phyloP scores from a whole-genome alignment of 2,797 vertebrate species.

The Pipistrellus pygmaeus region DNA sequence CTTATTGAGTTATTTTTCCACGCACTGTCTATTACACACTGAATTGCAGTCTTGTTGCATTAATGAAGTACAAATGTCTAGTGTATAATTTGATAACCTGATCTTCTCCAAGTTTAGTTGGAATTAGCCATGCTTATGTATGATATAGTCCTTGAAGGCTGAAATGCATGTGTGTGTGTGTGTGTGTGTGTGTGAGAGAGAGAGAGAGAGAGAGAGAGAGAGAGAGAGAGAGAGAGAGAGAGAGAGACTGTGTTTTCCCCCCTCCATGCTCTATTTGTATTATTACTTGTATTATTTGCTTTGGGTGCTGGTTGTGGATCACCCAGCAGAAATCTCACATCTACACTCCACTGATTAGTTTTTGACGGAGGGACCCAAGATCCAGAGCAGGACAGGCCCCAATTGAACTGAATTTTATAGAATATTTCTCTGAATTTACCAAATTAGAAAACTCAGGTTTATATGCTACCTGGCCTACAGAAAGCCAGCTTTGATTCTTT shows the following conservation, averaged over 20 bases:
- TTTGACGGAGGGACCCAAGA: background rate
- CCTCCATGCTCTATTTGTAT: background rate
- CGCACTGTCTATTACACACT: background rate
- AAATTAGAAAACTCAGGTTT: background rate
- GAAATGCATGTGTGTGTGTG: background rate
- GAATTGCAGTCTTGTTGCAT: background rate
- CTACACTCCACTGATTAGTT: background rate
- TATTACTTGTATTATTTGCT: background rate
- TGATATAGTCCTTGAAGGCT: background rate
- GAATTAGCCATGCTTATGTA: background rate
- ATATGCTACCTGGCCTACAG: background rate
- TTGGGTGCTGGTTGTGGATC: background rate
- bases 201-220: background rate
- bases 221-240: background rate
- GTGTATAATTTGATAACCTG: background rate
- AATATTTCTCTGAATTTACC: background rate
- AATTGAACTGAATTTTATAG: background rate
- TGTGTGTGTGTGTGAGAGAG: background rate
- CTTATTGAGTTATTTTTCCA: background rate
- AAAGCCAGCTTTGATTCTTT: constrained; percentile 2
- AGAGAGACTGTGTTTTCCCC: background rate
- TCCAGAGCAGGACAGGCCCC: background rate
- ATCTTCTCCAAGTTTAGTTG: background rate
- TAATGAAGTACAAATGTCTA: constrained; percentile 51
- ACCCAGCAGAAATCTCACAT: background rate